Percentiles rank a stretch among this genome's conserved stretches.
phyloP scores from a whole-genome alignment of 2,113 vertebrate genomes.

The Sander vitreus region DNA sequence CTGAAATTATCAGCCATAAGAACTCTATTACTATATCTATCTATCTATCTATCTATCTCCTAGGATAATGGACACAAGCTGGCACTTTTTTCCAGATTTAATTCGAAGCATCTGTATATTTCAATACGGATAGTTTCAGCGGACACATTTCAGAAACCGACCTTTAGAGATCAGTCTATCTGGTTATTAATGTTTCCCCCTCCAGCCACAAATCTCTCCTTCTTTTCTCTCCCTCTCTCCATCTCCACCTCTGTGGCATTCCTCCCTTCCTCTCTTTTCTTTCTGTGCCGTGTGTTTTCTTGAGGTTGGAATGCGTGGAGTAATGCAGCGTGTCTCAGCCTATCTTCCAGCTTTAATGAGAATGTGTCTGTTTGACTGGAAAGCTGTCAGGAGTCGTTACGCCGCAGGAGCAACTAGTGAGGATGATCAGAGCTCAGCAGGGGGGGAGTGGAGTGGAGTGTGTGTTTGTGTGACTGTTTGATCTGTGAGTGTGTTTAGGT shows the following conservation, averaged over 20 bases:
- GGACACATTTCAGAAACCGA: background rate
- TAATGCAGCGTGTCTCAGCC: conserved; percentile 71
- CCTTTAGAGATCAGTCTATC: background rate
- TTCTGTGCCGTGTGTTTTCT: conserved; percentile 16
- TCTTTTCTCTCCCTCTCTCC: conserved; percentile 9
- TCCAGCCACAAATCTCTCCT: background rate
- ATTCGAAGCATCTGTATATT: background rate
- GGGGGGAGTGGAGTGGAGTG: background rate
- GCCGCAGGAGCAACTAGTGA: conserved; percentile 31
- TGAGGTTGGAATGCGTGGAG: conserved; percentile 68
- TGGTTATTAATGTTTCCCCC: background rate
- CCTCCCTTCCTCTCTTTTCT: conserved; percentile 18
- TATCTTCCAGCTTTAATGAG: conserved; percentile 73
- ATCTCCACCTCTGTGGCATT: conserved; percentile 38
- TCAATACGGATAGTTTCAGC: background rate
- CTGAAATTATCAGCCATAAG: no score
- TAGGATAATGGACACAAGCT: background rate
- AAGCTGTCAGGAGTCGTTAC: conserved; percentile 81
- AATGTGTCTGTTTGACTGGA: conserved; percentile 81
- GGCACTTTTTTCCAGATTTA: background rate
- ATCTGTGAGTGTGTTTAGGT: conserved; percentile 33
- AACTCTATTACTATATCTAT: background rate
- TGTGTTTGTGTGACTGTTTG: conserved; percentile 20
- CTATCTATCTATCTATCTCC: no score
- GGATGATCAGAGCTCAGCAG: conserved; percentile 27